Evolutionary conservation across 2,113 vertebrate species (phyloP), one percentile per base, ranked within the genome.

Genomic region (Tricholaema leucomelas): DNA sequence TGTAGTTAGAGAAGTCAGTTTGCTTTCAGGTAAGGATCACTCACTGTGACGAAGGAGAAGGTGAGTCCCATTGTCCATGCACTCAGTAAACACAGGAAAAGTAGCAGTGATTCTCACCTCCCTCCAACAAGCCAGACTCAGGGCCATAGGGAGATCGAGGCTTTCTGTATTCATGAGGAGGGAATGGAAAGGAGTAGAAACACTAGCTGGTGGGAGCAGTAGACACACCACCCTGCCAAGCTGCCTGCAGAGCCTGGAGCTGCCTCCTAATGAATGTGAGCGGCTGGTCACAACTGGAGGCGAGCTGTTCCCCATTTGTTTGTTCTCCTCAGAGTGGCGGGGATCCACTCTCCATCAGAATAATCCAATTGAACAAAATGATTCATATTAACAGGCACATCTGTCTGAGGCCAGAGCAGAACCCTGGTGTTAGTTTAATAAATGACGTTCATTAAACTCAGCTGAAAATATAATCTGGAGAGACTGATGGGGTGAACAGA

Each of bases 401-500:
- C 97, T 97, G 97, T 97, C 97, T 97, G 96, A 96, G 95, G 97
- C 95, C 93, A 75, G 88, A 97, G 96, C 96, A 97, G 96, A 97
- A 96, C 90, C 96, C 82, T 85, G 93, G 96, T 96, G 96, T 97
- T 97, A 94, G 94, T 95, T 97, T 97, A 97, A 97, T 97, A 97
- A 97, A 97, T 97, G 96, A 77, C 50, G 61, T 97, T 97, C 97
- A 97, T 97, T 97, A 97, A 97, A 96, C 94, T 96, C 94, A 93
- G 92, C 96, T 96, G 96, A 97, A 97, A 97, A 97, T 96, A 97
- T 97, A 97, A 97, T 97, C 95, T 96, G 92, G 92, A 94, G 97
- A 97, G 97, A 97, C 92, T 91, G 97, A 96, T 97, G 95, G 94
- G 94, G 96, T 96, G 95, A 95, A 92, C 95, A 89, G 94, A 96